phyloP scores from a whole-genome alignment of 2,113 vertebrate species.

The Psophia crepitans region DNA sequence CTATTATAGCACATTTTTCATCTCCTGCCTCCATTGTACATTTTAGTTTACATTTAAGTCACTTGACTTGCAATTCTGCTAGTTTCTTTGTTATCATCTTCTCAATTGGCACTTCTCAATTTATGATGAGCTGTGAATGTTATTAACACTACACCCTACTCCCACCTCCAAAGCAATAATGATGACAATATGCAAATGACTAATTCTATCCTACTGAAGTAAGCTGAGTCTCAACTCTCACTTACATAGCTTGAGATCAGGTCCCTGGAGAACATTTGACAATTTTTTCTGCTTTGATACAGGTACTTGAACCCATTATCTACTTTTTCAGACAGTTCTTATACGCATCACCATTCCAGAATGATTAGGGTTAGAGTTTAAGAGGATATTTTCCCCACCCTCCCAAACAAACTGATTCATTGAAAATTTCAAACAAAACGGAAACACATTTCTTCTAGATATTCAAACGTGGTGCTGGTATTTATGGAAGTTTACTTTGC shows the following conservation, averaged over 20 bases:
- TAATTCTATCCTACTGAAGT: not conserved
- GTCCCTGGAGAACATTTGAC: not conserved
- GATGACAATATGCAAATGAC: not conserved
- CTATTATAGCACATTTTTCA: not conserved
- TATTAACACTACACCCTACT: not conserved
- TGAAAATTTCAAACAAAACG: not conserved
- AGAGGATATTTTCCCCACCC: not conserved
- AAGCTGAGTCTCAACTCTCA: not conserved
- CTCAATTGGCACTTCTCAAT: not conserved
- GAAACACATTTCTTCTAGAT: not conserved
- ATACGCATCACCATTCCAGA: not conserved
- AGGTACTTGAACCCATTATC: not conserved
- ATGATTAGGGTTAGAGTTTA: not conserved
- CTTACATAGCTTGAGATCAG: not conserved
- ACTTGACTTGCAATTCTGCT: not conserved
- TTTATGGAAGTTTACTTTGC: not conserved
- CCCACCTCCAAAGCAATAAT: not conserved
- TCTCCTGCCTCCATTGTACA: not conserved
- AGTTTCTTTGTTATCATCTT: not conserved
- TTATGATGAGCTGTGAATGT: slow-evolving; percentile 28
- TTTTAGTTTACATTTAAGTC: not conserved
- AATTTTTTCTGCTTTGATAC: not conserved
- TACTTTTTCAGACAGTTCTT: not conserved
- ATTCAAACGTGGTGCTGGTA: not conserved
- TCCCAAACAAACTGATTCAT: not conserved